A percentile compares a stretch with the other conserved stretches of the same genome.
These are phyloP conservation scores for Marmota monax DNA, from an alignment of 2,113 vertebrate genomes.

Conservation along the genomic window DNA sequence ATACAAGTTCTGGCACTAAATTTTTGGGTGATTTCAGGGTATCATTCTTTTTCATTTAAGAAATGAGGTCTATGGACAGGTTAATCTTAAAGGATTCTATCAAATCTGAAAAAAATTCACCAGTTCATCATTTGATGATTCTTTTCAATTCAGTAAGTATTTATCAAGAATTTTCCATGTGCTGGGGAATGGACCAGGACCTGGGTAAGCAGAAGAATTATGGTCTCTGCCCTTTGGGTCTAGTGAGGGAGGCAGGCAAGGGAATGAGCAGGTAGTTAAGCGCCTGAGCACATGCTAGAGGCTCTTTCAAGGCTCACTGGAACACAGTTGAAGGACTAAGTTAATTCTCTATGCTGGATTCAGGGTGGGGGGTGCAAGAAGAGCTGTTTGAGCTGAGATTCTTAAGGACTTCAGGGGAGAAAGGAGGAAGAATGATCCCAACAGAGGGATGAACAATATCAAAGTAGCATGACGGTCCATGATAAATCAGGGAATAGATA, in stretches of 20 bases:
- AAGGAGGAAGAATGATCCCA: neutral
- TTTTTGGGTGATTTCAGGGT: constrained; percentile 11
- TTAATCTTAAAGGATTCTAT: constrained; percentile 41
- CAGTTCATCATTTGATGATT: neutral
- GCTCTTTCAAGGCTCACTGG: neutral
- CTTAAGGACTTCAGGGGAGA: neutral
- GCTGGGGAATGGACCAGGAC: neutral
- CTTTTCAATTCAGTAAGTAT: constrained; percentile 26
- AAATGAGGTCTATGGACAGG: neutral
- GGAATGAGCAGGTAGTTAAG: neutral
- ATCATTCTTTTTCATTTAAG: constrained; percentile 16
- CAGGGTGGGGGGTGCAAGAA: neutral
- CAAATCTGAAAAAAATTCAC: neutral
- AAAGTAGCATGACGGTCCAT: neutral
- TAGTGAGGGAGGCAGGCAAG: neutral
- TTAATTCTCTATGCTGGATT: neutral
- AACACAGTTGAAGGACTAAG: neutral
- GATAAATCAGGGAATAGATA: neutral
- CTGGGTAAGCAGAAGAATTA: constrained; percentile 7
- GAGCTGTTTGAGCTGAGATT: neutral
- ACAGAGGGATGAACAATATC: neutral
- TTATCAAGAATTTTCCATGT: constrained; percentile 4
- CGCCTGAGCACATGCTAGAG: neutral
- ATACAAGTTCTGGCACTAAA: constrained; percentile 35
- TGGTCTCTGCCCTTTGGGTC: neutral